Evolutionary conservation across 2,113 vertebrate genomes (phyloP), one percentile per base, ranked within the genome.

Genomic region (Saguinus midas): DNA sequence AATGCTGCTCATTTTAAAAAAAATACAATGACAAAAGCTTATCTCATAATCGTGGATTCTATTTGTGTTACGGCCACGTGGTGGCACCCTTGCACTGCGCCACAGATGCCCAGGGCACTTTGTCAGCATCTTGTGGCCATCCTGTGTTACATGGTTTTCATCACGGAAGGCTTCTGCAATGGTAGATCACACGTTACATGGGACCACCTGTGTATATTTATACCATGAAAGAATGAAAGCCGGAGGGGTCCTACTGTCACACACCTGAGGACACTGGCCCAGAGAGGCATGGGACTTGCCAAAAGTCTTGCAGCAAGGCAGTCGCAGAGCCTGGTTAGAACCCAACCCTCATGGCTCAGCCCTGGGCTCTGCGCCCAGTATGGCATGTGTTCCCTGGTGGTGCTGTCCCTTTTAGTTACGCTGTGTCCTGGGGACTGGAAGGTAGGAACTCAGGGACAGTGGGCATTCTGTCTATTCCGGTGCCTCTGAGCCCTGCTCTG

Each of bases 161-260:
- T 35, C 37, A 14, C 0, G 6, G 58, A 70, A 32, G 83, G 27
- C 23, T 50, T 78, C n/a, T 21, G n/a, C 2, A 0, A 1, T 11
- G 13, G n/a, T 57, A 1, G 1, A 1, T 20, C 21, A 1, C 80
- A 45, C 32, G 18, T 66, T 85, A 76, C 21, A 1, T 17, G 43
- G 84, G 79, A 75, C 32, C 17, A 23, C 6, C 1, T 17, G 0
- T 61, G 29, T 90, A 6, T 64, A 1, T 75, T 43, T 73, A 14
- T 12, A 75, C 27, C 32, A 18, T 1, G 1, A 43, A 3, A 78
- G 55, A 17, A 4, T 14, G 20, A 66, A 66, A 83, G 37, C 37
- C 17, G 13, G 58, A 29, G 25, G 0, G 45, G 9, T 45, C 6
- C 0, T 66, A 40, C 5, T 1, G 0, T 73, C 13, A 4, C 61